phyloP scores from a whole-genome alignment of 2,888 invertebrate species.

The Drosophila tripunctata region DNA sequence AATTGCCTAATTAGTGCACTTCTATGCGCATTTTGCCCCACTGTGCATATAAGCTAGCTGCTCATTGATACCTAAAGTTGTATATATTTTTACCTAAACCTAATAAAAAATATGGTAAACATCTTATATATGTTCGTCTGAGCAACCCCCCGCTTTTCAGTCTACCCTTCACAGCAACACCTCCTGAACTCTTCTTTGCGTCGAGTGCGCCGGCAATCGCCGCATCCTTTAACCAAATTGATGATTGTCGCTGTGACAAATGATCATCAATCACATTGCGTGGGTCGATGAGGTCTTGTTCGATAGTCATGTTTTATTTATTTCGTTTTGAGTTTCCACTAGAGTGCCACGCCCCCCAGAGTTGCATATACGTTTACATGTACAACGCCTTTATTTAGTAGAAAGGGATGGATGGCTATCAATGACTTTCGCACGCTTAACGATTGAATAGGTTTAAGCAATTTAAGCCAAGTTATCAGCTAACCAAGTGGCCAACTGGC shows the following conservation, averaged over 20 bases:
- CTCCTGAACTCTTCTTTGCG: neutral
- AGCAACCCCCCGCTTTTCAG: neutral
- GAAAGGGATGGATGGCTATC: neutral
- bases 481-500: conserved; percentile 32
- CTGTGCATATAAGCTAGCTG: conserved; percentile 24
- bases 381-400: neutral
- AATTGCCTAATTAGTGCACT: no score
- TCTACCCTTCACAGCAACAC: neutral
- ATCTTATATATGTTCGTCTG: neutral
- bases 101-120: neutral
- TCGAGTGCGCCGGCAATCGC: conserved; percentile 1
- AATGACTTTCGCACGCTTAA: conserved; percentile 72
- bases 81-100: conserved; percentile 19
- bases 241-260: conserved; percentile 71
- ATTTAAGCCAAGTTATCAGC: conserved; percentile 48
- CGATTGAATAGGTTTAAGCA: conserved; percentile 68
- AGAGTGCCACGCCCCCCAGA: conserved; percentile 20
- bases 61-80: conserved; percentile 16
- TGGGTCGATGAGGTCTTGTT: conserved; percentile 42
- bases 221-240: conserved; percentile 73
- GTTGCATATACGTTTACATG: no score
- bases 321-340: conserved; percentile 2
- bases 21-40: conserved; percentile 13
- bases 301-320: conserved; percentile 4
- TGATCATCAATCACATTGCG: conserved; percentile 75